Conservation (phyloP, 1,140 invertebrate species). For the Dinoponera quadriceps region DNA sequence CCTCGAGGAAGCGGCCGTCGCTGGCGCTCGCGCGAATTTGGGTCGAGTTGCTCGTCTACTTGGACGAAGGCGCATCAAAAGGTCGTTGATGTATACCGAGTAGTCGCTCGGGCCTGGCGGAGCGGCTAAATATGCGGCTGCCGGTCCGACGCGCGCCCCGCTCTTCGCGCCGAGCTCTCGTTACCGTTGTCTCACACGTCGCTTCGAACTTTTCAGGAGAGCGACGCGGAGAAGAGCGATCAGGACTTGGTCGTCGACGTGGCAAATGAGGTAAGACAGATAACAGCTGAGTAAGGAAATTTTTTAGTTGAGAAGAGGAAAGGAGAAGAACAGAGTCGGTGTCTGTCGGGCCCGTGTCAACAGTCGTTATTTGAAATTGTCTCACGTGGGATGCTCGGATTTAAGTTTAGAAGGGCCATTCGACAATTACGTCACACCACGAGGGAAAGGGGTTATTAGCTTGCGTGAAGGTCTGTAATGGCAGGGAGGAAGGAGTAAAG, state of each 20-base stretch:
- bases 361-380: too few species aligned
- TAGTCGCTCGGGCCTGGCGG: slow-evolving; percentile 2
- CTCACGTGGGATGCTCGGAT: too few species aligned
- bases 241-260: slow-evolving; percentile 97
- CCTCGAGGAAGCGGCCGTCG: slow-evolving; percentile 66
- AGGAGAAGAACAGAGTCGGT: too few species aligned
- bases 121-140: neutral
- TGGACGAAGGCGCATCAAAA: slow-evolving; percentile 43
- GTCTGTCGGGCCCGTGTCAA: too few species aligned
- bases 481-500: too few species aligned
- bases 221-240: slow-evolving; percentile 93
- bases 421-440: too few species aligned
- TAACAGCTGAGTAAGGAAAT: neutral
- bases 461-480: too few species aligned
- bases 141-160: neutral
- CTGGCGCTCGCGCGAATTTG: slow-evolving; percentile 55
- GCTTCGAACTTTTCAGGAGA: slow-evolving; percentile 87
- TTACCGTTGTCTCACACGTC: slow-evolving; percentile 32
- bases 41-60: slow-evolving; percentile 62
- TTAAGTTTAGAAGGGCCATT: too few species aligned
- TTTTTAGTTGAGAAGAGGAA: neutral
- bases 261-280: slow-evolving; percentile 90
- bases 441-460: too few species aligned
- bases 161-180: slow-evolving; percentile 8
- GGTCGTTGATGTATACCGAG: slow-evolving; percentile 30